phyloP scores from a whole-genome alignment of 2,888 invertebrate genomes.

The Diploptera punctata region DNA sequence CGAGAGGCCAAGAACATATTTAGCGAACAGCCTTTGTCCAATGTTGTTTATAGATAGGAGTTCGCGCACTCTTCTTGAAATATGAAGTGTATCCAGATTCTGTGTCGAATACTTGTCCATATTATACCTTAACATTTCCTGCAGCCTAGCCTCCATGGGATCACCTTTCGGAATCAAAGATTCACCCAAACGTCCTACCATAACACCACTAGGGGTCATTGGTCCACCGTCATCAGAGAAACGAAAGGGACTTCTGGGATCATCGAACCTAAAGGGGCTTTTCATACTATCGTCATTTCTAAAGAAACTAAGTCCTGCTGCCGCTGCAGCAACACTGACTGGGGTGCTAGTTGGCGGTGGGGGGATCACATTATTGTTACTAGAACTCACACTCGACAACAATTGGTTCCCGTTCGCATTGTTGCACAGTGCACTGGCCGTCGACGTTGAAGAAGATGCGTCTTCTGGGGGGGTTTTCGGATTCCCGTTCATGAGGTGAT shows the following conservation, averaged over 20 bases:
- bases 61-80: constrained; percentile 91
- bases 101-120: constrained; percentile 96
- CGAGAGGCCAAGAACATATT: constrained; percentile 94
- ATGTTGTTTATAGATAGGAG: constrained; percentile 96
- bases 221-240: constrained; percentile 73
- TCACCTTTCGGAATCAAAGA: constrained; percentile 92
- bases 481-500: constrained; percentile 51
- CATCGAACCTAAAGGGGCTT: constrained; percentile 81
- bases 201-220: constrained; percentile 57
- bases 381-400: constrained; percentile 24
- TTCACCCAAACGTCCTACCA: constrained; percentile 85
- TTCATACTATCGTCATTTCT: constrained; percentile 54
- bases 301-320: constrained; percentile 32
- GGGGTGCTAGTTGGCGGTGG: constrained; percentile 35
- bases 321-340: constrained; percentile 25
- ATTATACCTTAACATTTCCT: constrained; percentile 93
- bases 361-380: constrained; percentile 20
- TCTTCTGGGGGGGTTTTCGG: constrained; percentile 63
- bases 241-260: constrained; percentile 78
- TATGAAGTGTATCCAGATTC: constrained; percentile 93
- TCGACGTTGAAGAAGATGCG: constrained; percentile 51
- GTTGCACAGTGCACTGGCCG: constrained; percentile 42
- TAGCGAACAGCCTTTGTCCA: constrained; percentile 97
- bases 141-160: constrained; percentile 91
- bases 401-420: constrained; percentile 47